Conservation (phyloP, 2,113 vertebrate species). For the Neogobius melanostomus region DNA sequence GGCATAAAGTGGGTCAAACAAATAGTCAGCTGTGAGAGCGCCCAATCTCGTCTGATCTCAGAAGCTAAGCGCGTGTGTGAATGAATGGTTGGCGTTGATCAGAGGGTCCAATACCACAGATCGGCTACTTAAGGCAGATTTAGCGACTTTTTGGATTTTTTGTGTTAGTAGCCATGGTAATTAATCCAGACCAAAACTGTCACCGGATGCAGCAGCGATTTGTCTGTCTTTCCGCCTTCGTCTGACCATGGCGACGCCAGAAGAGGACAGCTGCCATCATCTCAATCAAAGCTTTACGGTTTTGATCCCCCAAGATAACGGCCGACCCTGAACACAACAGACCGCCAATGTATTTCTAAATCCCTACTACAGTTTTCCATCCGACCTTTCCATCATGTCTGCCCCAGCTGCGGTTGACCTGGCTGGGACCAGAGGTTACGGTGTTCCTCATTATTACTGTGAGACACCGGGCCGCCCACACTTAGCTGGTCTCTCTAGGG, state of each 20-base stretch:
- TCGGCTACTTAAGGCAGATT: too few species aligned
- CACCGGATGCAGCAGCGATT: background rate
- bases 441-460: slow-evolving; percentile 14
- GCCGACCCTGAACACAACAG: slow-evolving; percentile 11
- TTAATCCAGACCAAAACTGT: background rate
- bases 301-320: slow-evolving; percentile 40
- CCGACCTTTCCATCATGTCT: slow-evolving; percentile 30
- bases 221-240: background rate
- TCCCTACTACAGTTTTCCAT: slow-evolving; percentile 34
- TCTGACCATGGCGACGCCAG: background rate
- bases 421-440: slow-evolving; percentile 9
- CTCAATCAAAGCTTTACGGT: slow-evolving; percentile 35
- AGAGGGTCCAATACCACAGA: too few species aligned
- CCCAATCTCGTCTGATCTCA: too few species aligned
- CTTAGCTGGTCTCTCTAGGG: background rate
- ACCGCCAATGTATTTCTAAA: slow-evolving; percentile 51
- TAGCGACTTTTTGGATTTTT: too few species aligned
- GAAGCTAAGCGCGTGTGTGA: too few species aligned
- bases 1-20: too few species aligned
- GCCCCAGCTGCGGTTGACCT: slow-evolving; percentile 15
- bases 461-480: background rate
- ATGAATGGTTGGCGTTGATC: too few species aligned
- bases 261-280: slow-evolving; percentile 49
- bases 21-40: too few species aligned
- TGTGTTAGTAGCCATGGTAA: background rate